Evolutionary conservation across 2,113 vertebrate species (phyloP), one percentile per base, ranked within the genome.

Genomic region (Apistogramma diplotaenia): DNA sequence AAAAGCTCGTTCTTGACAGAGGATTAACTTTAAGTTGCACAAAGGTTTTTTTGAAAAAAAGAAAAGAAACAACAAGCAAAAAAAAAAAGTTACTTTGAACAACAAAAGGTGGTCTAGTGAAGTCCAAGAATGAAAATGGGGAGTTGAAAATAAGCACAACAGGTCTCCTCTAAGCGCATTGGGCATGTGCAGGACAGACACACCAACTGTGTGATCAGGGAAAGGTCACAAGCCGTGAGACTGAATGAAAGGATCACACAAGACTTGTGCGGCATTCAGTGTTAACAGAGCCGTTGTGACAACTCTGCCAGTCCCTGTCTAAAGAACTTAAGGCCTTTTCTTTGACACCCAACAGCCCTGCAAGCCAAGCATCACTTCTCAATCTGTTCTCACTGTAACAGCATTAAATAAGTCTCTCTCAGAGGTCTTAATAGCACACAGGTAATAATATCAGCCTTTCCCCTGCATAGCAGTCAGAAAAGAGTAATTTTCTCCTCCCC

Each of bases 331-430:
- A 56, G 60, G 75, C 74, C 74, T 40, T 15, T 73, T 77, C 55
- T 76, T 65, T 67, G 59, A 85, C 74, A 84, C 82, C 21, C 19
- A 23, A 46, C 58, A 57, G 83, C 33, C 40, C 67, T n/a, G 33
- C 25, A 12, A 49, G 71, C 58, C 56, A 8, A 58, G 74, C 58
- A 31, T 78, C 5, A 0, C 29, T 56, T 79, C 78, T 82, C 67
- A 84, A 73, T 84, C 67, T 82, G 79, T 56, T 76, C 62, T 53
- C 58, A 10, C 27, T 65, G 58, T 46, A 53, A 85, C 16, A 23
- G 21, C 23, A 40, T 15, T 54, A 56, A 73, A 62, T 0, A n/a
- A 8, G 61, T 35, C 19, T 21, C 7, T 35, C 8, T 25, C 21
- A 58, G 72, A 49, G 23, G 37, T 67, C 23, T 67, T 49, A 23